phyloP scores from a whole-genome alignment of 2,888 invertebrate genomes.

The Cosmia trapezina region DNA sequence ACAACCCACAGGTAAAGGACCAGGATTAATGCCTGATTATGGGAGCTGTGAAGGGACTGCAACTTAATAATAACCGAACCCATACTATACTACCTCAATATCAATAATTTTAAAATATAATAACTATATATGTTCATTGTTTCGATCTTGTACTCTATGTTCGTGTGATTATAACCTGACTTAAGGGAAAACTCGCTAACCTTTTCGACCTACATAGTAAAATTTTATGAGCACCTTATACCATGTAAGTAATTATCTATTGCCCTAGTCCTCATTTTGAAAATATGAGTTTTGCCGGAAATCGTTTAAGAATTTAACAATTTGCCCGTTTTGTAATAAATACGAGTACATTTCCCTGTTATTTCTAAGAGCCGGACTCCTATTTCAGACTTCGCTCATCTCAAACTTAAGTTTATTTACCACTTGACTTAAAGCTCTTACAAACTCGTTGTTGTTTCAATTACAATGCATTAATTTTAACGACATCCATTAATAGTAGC shows the following conservation, averaged over 20 bases:
- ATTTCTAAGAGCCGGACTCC: background rate
- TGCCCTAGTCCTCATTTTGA: background rate
- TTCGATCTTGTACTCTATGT: background rate
- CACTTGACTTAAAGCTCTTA: slow-evolving; percentile 10
- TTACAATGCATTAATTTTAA: slow-evolving; percentile 50
- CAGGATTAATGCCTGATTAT: slow-evolving; percentile 1
- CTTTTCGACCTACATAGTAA: background rate
- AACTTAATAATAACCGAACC: slow-evolving; percentile 18
- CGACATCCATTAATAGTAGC: slow-evolving; percentile 59
- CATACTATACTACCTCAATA: too few species aligned
- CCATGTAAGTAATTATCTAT: background rate
- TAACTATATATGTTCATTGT: background rate
- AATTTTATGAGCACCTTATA: slow-evolving; percentile 1
- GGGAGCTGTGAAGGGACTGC: background rate
- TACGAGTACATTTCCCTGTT: background rate
- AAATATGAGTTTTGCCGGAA: background rate
- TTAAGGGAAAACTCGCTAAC: too few species aligned
- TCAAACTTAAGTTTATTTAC: slow-evolving; percentile 21
- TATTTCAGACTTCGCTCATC: slow-evolving; percentile 11
- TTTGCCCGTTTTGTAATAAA: background rate
- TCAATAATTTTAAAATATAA: too few species aligned
- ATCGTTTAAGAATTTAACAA: background rate
- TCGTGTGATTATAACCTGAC: too few species aligned
- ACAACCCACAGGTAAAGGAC: background rate
- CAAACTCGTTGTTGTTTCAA: slow-evolving; percentile 43